Base-by-base conservation (phyloP, 2,113 vertebrate genomes). In the Solea solea region DNA sequence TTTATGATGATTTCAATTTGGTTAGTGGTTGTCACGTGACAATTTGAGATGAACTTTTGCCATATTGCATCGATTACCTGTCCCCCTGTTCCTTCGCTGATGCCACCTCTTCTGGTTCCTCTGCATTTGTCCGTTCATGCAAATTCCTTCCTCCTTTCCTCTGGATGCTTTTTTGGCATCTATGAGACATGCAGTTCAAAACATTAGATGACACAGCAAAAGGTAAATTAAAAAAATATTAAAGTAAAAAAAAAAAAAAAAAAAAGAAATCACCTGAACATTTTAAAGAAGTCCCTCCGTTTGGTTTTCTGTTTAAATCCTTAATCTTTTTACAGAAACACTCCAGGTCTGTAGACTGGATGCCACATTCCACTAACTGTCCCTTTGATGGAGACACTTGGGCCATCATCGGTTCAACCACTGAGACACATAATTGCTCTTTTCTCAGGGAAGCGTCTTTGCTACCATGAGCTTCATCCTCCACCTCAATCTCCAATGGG, bases 341-440 rank as follows among this genome's bases (percentile, higher is more conserved):
- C 14, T 56, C 55, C 2, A 83, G 7, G 9, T 48, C 8, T 1
- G 25, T 60, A 48, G 86, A 91, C 78, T 89, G 89, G 15, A 75
- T 9, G 0, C 85, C 85, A 81, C 68, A 77, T 54, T 86, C 83
- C 48, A 85, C 75, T 1, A 85, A 53, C 9, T 61, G 70, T 0
- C 64, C 66, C 60, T 76, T 89, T 3, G 69, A 60, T 2, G 42
- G 80, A 1, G 74, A 70, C 25, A 65, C 40, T 4, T 8, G 28
- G 0, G 15, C 11, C 0, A 3, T 56, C 7, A 5, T 57, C 34
- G 63, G 69, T 5, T 45, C n/a, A 3, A 14, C 2, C 12, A 39
- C 3, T 0, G 21, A 63, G n/a, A 65, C 46, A 10, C 58, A 56
- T 21, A 67, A 46, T 15, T 59, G 41, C 60, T 61, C 15, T 0